Base-by-base conservation (phyloP, 2,797 vertebrate genomes). In the Petrocephalus sullivani region DNA sequence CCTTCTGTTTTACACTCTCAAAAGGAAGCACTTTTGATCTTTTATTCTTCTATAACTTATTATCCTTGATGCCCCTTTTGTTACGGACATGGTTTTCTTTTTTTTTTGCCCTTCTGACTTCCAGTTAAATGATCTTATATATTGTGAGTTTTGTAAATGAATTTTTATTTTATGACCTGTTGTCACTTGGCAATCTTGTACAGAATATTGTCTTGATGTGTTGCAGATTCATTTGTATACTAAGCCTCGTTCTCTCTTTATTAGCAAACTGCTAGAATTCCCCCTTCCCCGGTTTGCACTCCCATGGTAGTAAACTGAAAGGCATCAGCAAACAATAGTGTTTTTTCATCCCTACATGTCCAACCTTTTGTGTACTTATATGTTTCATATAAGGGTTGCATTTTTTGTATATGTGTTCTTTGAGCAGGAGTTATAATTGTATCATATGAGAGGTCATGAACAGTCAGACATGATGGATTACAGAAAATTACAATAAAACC, bases 21-120 rank as follows among this genome's bases (percentile, higher is more conserved):
- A 78, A 78, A 78, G 71, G 37, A 78, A 46, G 71, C 71, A 78
- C 71, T 78, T 67, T 78, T 78, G 71, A 78, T 78, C 14, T 78
- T 37, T 78, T 46, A 78, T 78, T 7, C 37, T 75, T 19, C 53
- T 78, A 67, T 67, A 78, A 78, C 37, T 75, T 75, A 78, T 78
- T 78, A 41, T 46, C 37, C 33, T 46, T 78, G 37, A 78, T 21
- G 21, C 58, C 6, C 71, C 33, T 33, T 78, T 78, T 78, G 67
- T 75, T 41, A 75, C 19, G 14, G 0, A 75, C 4, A 0, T 46
- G 5, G 10, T 37, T 78, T 46, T 37, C 6, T n/a, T 67, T 64
- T 58, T 19, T 19, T 64, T 28, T 41, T 67, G 23, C 61, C 10
- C 12, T 67, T 67, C 41, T 78, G 67, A 75, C 33, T 19, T 46